Evolutionary conservation across 2,113 vertebrate genomes (phyloP).

Genomic region (Lasiurus borealis): DNA sequence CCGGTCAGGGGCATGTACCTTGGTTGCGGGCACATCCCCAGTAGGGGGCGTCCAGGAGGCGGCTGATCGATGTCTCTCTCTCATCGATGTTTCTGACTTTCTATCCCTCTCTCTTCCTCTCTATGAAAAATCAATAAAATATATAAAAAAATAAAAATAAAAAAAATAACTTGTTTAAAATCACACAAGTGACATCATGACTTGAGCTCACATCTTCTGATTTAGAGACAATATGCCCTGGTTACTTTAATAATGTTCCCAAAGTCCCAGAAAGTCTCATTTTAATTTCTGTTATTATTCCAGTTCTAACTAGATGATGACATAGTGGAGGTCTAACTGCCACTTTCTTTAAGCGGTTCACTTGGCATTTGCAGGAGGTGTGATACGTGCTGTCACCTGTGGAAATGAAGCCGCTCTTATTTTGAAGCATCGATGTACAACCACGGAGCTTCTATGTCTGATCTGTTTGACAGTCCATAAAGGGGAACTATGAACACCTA

Average conservation of each 20-base stretch:
- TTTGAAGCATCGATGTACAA: background rate
- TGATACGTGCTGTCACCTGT: background rate
- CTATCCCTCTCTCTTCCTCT: too few species aligned
- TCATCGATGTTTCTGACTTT: too few species aligned
- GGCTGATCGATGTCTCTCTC: too few species aligned
- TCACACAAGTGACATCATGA: background rate
- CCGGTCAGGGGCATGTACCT: too few species aligned
- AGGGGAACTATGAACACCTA: background rate
- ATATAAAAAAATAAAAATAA: too few species aligned
- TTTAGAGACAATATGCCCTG: background rate
- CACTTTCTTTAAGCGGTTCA: background rate
- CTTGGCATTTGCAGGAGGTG: background rate
- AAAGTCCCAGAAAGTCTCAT: background rate
- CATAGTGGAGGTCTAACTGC: background rate
- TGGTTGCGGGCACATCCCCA: too few species aligned
- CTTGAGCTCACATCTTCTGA: background rate
- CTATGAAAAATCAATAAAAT: too few species aligned
- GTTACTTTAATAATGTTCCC: background rate
- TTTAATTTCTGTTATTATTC: background rate
- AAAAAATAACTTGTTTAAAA: background rate
- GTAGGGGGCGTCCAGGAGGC: too few species aligned
- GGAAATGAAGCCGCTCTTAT: background rate
- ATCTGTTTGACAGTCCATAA: background rate
- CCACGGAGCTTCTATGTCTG: background rate
- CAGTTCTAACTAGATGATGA: background rate